Evolutionary conservation across 2,888 invertebrate species (phyloP), one percentile per base, ranked within the genome.

Genomic region (Diarsia dahlii): DNA sequence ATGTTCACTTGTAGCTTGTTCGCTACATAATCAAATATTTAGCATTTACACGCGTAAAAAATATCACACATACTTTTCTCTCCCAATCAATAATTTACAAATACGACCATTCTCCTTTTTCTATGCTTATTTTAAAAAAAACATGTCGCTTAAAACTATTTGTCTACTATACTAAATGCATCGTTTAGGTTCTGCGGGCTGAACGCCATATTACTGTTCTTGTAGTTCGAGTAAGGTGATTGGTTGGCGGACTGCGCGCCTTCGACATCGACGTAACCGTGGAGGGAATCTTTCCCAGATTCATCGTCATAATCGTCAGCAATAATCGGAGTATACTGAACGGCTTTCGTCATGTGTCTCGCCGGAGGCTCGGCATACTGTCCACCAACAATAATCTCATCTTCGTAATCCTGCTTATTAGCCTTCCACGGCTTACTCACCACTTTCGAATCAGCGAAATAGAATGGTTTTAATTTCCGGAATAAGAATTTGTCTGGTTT

Each of bases 141-240:
- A 39, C 5, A 39, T 39, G 34, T 15, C 8, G 45, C 18, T 63
- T 71, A 65, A n/a, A 66, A 65, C 72, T 90, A 91, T 81, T 93
- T 92, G 81, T 94, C 92, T 20, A 94, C 89, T 93, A 95, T 94
- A 91, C 96, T 95, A 90, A 96, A 96, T 69, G 93, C 96, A 84
- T 96, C 96, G 73, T 96, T 96, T n/a, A 96, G 85, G 77, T 96
- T 96, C 87, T 96, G 96, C 18, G 96, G 96, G 84, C 95, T 96
- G 67, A 96, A 96, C 3, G 96, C 96, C 91, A 96, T 90, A 76
- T 96, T 96, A 74, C 96, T 94, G 80, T 96, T 91, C 85, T 95
- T 96, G 85, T 96, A 96, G 80, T 96, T 96, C 2, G 94, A 93
- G 71, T 96, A 96, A 3, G 95, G 93, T 0, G 96, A 96, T 15